A percentile compares a stretch with the other conserved stretches of the same genome.
phyloP scores from a whole-genome alignment of 2,888 invertebrate species.

The Colletes collaris region DNA sequence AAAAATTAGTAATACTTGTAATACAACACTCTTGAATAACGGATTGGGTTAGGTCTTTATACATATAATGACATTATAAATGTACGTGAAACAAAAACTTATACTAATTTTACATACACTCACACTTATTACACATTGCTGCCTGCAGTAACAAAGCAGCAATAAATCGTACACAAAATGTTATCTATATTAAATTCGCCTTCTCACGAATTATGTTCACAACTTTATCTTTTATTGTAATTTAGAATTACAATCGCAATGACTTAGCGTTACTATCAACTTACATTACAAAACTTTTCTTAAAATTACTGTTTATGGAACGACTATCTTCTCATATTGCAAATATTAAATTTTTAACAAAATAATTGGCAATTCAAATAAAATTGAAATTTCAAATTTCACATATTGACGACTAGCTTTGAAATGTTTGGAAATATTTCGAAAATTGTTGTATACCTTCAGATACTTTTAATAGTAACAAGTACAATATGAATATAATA shows the following conservation, averaged over 20 bases:
- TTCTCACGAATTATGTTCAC: background rate
- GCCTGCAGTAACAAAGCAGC: slow-evolving; percentile 3
- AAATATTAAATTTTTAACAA: slow-evolving; percentile 13
- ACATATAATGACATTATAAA: slow-evolving; percentile 7
- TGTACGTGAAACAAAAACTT: slow-evolving; percentile 13
- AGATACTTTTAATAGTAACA: slow-evolving; percentile 1
- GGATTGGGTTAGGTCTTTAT: background rate
- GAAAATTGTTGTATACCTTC: background rate
- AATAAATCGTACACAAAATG: slow-evolving; percentile 10
- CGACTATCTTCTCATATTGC: background rate
- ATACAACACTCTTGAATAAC: slow-evolving; percentile 18
- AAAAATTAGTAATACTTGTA: slow-evolving; percentile 6
- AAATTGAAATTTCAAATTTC: background rate
- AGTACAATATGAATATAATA: slow-evolving; percentile 5
- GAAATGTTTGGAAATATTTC: background rate
- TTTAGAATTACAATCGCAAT: slow-evolving; percentile 17
- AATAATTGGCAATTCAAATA: background rate
- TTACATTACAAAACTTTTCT: slow-evolving; percentile 3
- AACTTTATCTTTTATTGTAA: slow-evolving; percentile 16
- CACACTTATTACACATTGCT: slow-evolving; percentile 10
- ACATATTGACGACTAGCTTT: background rate
- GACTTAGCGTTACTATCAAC: background rate
- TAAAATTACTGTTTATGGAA: slow-evolving; percentile 15
- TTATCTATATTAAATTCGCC: background rate
- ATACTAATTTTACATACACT: slow-evolving; percentile 26